These are phyloP conservation scores for Chelonus insularis DNA, from an alignment of 1,140 invertebrate genomes.

Conservation along the genomic window DNA sequence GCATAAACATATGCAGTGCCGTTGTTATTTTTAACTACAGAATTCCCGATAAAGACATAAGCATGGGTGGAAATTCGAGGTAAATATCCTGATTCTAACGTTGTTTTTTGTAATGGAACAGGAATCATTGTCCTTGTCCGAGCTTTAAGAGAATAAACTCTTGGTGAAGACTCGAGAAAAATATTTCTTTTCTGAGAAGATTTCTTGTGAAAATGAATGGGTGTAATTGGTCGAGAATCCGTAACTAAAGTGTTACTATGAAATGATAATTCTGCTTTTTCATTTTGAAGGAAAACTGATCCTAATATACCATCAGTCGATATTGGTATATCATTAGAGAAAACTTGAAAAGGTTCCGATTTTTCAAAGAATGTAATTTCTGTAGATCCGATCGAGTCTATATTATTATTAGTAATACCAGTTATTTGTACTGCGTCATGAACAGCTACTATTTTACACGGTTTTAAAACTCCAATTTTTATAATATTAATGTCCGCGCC, in stretches of 20 bases:
- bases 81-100: neutral
- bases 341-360: neutral
- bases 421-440: too few species aligned
- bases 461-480: too few species aligned
- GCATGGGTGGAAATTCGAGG: neutral
- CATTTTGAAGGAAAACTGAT: neutral
- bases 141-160: neutral
- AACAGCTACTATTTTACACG: too few species aligned
- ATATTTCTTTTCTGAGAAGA: too few species aligned
- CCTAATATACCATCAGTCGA: slow-evolving; percentile 3
- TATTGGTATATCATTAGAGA: neutral
- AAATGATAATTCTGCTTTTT: slow-evolving; percentile 17
- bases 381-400: too few species aligned
- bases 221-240: neutral
- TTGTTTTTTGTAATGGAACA: neutral
- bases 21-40: slow-evolving; percentile 5
- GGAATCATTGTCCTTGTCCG: neutral
- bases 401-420: too few species aligned
- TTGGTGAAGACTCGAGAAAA: neutral
- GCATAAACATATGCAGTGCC: neutral
- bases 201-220: neutral
- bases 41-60: neutral
- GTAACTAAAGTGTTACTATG: slow-evolving; percentile 3
- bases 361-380: neutral
- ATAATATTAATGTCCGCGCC: too few species aligned